Evolutionary conservation across 1,140 invertebrate genomes (phyloP), one percentile per base, ranked within the genome.

Genomic region (Popillia japonica): DNA sequence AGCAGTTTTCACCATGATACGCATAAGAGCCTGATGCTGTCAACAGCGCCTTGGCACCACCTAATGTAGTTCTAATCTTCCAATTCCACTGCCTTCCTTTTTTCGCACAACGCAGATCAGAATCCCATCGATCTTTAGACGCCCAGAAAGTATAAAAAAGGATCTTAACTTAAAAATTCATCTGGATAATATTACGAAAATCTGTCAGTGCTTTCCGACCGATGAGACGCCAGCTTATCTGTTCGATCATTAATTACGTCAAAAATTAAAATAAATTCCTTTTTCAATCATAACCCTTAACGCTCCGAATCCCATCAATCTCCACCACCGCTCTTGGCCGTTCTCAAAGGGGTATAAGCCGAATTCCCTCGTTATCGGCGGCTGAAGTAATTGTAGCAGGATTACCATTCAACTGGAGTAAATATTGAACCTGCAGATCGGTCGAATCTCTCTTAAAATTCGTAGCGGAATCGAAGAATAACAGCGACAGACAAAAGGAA

Each of bases 211-310:
- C 14, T 14, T 22, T 34, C 20, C 61, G 22, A 14, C 27, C 4
- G 22, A 27, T 55, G 27, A 68, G 27, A 23, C 22, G 61, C 27
- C 61, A 68, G 9, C 61, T 23, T 34, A 68, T 27, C 22, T 22
- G 20, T 14, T 68, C 61, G 22, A 68, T 22, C 61, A 68, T 68
- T 68, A 68, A 68, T 68, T 68, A 68, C 22, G 61, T 27, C 22
- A 17, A 10, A 68, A 68, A 68, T 68, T 34, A 20, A 14, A 34
- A 68, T 68, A 68, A 68, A 23, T 68, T 34, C 61, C 61, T 23
- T 68, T 68, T 68, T 34, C 11, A 68, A 68, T 68, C 61, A 68
- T 68, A 68, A 68, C 27, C 22, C 61, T 7, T 17, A 14, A 48
- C 10, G 44, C 10, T 9, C 8, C 20, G 61, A 7, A 68, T 68